Evolutionary conservation across 2,797 vertebrate genomes (phyloP).

Genomic region (Hybognathus amarus): DNA sequence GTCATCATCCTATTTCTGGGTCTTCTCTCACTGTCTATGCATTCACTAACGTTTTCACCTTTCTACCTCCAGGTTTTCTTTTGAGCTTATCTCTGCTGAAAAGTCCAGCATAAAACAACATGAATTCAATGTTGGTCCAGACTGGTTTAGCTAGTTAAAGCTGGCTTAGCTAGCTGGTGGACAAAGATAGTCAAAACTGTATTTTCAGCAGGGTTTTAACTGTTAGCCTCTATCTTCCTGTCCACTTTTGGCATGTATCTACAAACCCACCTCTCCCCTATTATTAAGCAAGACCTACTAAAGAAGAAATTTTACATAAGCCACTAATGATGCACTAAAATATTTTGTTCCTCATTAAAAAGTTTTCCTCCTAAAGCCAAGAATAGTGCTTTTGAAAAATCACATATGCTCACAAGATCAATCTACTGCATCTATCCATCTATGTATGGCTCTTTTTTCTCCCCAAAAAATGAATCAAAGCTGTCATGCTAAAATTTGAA

Average conservation of each 20-base stretch:
- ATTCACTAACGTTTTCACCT: background rate
- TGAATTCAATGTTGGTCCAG: background rate
- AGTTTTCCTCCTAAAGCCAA: constrained; percentile 17
- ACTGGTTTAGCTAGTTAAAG: background rate
- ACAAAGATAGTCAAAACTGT: background rate
- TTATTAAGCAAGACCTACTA: constrained; percentile 27
- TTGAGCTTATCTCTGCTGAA: background rate
- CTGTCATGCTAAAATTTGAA: too few species aligned
- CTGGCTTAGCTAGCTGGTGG: background rate
- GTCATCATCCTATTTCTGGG: constrained; percentile 14
- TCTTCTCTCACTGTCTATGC: background rate
- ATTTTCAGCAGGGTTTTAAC: constrained; percentile 2
- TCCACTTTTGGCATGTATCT: constrained; percentile 3
- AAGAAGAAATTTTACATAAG: constrained; percentile 42
- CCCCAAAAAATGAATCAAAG: too few species aligned
- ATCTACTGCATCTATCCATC: background rate
- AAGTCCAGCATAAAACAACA: background rate
- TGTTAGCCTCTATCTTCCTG: background rate
- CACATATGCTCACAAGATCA: background rate
- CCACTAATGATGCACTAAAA: constrained; percentile 19
- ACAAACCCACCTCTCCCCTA: background rate
- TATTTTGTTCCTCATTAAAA: constrained; percentile 31
- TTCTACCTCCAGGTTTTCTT: background rate
- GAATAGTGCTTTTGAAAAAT: constrained; percentile 3
- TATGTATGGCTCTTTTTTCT: too few species aligned